Conservation (phyloP, 2,888 invertebrate species). For the Amphiduros pacificus region DNA sequence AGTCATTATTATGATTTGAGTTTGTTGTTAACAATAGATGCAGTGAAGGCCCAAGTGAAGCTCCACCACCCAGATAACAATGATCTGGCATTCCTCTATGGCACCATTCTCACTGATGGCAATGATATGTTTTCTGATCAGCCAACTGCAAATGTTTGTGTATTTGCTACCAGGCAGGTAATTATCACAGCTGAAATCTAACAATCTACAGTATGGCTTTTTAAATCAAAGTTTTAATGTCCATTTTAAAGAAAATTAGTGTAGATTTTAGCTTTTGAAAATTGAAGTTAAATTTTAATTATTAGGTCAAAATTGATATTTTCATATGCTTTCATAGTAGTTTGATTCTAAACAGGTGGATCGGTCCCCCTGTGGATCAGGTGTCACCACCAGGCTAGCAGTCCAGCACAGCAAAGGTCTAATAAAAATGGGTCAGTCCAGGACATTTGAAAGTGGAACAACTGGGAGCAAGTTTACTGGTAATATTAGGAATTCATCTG, state of each 20-base stretch:
- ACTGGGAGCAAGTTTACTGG: constrained; percentile 33
- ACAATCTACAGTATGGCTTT: no score
- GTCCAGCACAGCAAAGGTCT: constrained; percentile 42
- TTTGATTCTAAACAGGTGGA: constrained; percentile 50
- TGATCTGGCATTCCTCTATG: constrained; percentile 57
- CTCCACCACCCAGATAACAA: constrained; percentile 48
- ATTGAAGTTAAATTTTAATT: background rate
- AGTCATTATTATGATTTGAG: no score
- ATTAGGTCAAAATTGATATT: background rate
- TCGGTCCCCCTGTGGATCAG: constrained; percentile 59
- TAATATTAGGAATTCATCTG: background rate
- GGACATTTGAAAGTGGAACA: constrained; percentile 42
- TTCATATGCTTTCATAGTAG: no score
- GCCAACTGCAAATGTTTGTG: constrained; percentile 47
- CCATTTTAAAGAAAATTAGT: no score
- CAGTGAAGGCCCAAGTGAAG: constrained; percentile 37
- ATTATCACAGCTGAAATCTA: background rate
- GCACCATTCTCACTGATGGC: constrained; percentile 58
- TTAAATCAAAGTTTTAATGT: no score
- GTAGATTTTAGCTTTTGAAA: no score
- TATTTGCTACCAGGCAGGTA: constrained; percentile 58
- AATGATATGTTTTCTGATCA: constrained; percentile 35
- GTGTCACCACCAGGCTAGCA: constrained; percentile 55
- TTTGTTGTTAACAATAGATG: no score
- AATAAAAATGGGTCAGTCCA: constrained; percentile 40